A percentile compares a stretch with the other conserved stretches of the same genome.
phyloP scores from a whole-genome alignment of 2,113 vertebrate species.

The Cyanocitta stelleri region DNA sequence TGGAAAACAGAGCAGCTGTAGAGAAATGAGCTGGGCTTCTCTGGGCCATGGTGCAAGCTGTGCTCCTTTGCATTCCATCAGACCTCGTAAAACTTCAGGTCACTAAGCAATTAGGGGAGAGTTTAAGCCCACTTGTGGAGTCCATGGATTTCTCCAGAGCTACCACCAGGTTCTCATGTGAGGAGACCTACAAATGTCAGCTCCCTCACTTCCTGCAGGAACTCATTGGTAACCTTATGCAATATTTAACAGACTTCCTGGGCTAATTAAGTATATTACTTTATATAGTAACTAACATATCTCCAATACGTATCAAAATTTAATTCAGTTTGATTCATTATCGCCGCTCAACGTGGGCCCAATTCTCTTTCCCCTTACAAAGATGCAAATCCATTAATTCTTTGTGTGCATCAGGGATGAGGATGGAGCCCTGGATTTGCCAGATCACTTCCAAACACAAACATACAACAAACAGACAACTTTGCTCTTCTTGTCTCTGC shows the following conservation, averaged over 20 bases:
- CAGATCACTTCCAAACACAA: neutral
- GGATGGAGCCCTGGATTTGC: neutral
- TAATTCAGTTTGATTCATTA: constrained; percentile 34
- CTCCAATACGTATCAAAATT: constrained; percentile 21
- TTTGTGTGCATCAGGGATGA: neutral
- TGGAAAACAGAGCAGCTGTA: neutral
- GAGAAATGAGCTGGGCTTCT: neutral
- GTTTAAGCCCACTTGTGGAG: neutral
- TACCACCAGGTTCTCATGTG: neutral
- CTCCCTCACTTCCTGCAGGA: neutral
- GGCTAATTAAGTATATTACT: constrained; percentile 57
- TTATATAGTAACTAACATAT: constrained; percentile 29
- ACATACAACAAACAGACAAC: too few relatives aligned
- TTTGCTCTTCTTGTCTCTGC: neutral
- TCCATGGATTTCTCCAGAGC: neutral
- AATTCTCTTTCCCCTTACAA: neutral
- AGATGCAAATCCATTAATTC: neutral
- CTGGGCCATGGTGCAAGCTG: neutral
- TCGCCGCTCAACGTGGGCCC: neutral
- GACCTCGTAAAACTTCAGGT: neutral
- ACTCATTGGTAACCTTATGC: constrained; percentile 9
- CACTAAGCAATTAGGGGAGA: neutral
- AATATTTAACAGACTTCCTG: constrained; percentile 58
- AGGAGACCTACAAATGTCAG: constrained; percentile 47
- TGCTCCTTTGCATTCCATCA: neutral